phyloP scores from a whole-genome alignment of 2,797 vertebrate species.

The Rhabdophis nuchalis region DNA sequence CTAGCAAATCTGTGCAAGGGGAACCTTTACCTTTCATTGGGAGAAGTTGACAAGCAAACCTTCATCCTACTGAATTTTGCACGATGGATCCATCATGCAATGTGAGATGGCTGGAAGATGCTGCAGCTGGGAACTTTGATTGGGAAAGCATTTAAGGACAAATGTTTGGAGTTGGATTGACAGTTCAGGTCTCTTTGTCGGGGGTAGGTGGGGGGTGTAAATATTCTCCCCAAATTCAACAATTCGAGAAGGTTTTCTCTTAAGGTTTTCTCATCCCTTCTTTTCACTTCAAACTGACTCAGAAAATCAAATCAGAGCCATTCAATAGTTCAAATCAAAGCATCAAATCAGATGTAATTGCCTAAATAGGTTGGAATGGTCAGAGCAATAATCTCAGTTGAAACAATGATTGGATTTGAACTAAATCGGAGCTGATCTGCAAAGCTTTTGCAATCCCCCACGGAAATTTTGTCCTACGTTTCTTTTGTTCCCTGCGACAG shows the following conservation, averaged over 20 bases:
- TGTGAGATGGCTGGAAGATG: not conserved
- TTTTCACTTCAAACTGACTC: not conserved
- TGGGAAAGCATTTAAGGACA: not conserved
- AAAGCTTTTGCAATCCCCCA: not conserved
- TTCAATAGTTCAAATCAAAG: not conserved
- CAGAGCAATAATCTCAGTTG: not conserved
- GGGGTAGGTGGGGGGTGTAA: not conserved
- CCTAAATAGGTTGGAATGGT: not conserved
- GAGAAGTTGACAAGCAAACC: not conserved
- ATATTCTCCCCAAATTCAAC: not conserved
- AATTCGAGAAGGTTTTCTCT: not conserved
- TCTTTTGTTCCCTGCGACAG: not conserved
- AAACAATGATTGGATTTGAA: not conserved
- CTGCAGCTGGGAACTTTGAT: not conserved
- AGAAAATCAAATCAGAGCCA: not conserved
- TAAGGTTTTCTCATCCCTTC: not conserved
- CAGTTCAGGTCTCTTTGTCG: not conserved
- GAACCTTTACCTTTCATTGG: too few species aligned
- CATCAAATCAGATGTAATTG: not conserved
- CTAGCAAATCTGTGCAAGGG: too few species aligned
- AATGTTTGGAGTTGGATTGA: not conserved
- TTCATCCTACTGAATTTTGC: not conserved
- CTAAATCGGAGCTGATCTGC: not conserved
- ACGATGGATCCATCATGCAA: not conserved
- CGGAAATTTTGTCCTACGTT: not conserved